Conservation (phyloP, 2,113 vertebrate genomes). For the Stigmatopora nigra region DNA sequence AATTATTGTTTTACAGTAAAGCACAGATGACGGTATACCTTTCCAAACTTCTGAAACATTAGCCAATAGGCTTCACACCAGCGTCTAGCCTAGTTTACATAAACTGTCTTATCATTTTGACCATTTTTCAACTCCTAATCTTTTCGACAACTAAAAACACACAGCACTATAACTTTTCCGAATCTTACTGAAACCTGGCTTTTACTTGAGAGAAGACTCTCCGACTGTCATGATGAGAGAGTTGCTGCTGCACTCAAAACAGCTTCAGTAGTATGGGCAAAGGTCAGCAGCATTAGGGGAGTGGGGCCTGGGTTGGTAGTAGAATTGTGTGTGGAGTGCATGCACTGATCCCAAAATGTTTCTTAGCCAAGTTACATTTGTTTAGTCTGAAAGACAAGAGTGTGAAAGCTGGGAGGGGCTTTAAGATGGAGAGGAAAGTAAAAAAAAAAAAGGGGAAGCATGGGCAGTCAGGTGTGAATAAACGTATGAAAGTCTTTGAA, state of each 20-base stretch:
- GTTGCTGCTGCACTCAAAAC: slow-evolving; percentile 5
- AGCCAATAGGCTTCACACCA: not conserved
- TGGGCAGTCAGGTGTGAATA: slow-evolving; percentile 32
- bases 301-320: slow-evolving; percentile 20
- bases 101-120: not conserved
- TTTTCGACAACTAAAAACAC: not conserved
- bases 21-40: no score
- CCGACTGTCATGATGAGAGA: slow-evolving; percentile 58
- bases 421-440: slow-evolving; percentile 38
- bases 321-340: slow-evolving; percentile 37
- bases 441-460: slow-evolving; percentile 14
- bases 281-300: slow-evolving; percentile 35
- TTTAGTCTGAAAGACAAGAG: slow-evolving; percentile 89
- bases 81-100: not conserved
- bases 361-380: slow-evolving; percentile 94
- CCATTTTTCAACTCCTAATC: not conserved
- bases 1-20: no score
- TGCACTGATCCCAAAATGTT: slow-evolving; percentile 75
- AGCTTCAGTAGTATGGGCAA: slow-evolving; percentile 35
- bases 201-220: slow-evolving; percentile 40
- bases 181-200: slow-evolving; percentile 44
- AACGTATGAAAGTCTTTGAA: slow-evolving; percentile 17
- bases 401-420: slow-evolving; percentile 32
- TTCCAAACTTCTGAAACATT: not conserved
- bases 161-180: no score